These are phyloP conservation scores for Eciton burchellii DNA, from an alignment of 1,140 invertebrate species.

Conservation along the genomic window DNA sequence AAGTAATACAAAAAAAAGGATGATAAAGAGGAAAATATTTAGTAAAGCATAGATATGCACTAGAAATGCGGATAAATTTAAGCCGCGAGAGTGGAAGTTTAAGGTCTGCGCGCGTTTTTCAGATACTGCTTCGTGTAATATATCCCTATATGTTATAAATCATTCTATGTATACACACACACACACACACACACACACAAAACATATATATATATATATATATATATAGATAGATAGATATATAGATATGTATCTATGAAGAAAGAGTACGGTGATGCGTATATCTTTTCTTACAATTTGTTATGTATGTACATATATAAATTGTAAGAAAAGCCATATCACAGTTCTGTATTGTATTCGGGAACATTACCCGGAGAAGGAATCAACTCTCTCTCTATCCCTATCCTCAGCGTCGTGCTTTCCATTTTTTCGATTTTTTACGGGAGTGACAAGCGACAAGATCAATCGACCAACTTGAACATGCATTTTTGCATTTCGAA, in stretches of 20 bases:
- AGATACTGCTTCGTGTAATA: constrained; percentile 83
- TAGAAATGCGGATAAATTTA: constrained; percentile 72
- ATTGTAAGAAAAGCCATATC: constrained; percentile 76
- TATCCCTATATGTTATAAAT: constrained; percentile 78
- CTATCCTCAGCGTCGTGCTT: not conserved
- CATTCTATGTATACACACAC: constrained; percentile 61
- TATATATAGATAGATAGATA: constrained; percentile 66
- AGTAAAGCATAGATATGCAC: constrained; percentile 64
- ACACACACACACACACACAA: constrained; percentile 74
- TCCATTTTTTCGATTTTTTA: not conserved
- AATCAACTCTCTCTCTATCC: constrained; percentile 22
- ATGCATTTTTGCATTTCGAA: constrained; percentile 23
- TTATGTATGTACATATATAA: constrained; percentile 79
- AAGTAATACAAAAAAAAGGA: constrained; percentile 33
- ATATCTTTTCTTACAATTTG: constrained; percentile 41
- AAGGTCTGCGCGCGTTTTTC: constrained; percentile 79
- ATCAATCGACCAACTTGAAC: constrained; percentile 12
- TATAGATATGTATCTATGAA: not conserved
- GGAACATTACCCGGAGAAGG: not conserved
- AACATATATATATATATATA: constrained; percentile 70
- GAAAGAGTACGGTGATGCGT: not conserved
- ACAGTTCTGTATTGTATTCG: constrained; percentile 27
- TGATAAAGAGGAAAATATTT: constrained; percentile 39
- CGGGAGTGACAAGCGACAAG: constrained; percentile 1
- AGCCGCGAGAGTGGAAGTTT: constrained; percentile 75